These are phyloP conservation scores for Vidua macroura DNA, from an alignment of 2,113 vertebrate species.

Conservation along the genomic window DNA sequence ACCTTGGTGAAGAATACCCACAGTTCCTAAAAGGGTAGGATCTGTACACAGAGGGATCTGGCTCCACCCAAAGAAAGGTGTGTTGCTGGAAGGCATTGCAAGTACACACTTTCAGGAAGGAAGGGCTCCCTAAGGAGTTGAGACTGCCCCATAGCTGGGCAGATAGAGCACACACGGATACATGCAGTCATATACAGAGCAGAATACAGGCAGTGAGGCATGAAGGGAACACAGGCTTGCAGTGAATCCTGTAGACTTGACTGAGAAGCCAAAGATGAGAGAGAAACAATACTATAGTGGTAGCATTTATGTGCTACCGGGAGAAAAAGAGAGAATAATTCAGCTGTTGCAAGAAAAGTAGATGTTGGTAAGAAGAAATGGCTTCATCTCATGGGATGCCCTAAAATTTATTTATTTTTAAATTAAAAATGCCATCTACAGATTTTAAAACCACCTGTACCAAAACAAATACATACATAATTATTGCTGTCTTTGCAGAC, in stretches of 20 bases:
- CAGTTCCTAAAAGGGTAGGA: background rate
- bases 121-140: background rate
- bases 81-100: background rate
- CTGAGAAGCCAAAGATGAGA: background rate
- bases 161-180: background rate
- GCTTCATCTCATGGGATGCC: background rate
- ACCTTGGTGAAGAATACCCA: background rate
- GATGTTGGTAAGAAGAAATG: background rate
- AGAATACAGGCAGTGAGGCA: background rate
- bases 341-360: background rate
- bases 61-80: background rate
- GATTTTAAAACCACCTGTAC: background rate
- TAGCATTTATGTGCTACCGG: background rate
- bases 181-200: rapidly evolving
- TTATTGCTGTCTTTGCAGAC: background rate
- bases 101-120: rapidly evolving
- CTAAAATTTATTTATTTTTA: background rate
- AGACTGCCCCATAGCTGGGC: rapidly evolving
- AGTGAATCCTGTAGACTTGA: background rate
- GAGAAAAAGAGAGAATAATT: background rate
- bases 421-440: background rate
- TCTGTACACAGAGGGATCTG: background rate
- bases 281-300: background rate
- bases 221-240: background rate
- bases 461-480: background rate